Evolutionary conservation across 53 echinoderm and acorn worm species (phyloP), one percentile per base, ranked within the genome.

Genomic region (Astropecten irregularis): DNA sequence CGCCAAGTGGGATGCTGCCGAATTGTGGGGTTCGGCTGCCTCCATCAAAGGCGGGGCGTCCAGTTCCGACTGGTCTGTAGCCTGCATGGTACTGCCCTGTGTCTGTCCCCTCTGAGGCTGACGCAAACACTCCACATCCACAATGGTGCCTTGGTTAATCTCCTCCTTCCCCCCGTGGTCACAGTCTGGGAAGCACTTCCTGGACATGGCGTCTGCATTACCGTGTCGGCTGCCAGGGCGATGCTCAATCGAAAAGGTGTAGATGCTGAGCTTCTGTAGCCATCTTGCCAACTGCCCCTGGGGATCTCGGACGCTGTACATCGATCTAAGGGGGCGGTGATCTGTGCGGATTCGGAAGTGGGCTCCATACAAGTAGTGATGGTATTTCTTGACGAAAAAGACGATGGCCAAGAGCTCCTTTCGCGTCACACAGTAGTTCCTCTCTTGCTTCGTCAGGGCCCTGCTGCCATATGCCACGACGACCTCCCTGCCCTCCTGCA

Each of bases 321-420:
- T n/a, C 81, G 68, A 81, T 66, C 40, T 77, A 6, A 83, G 40
- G 15, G 72, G 61, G 16, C 49, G 71, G 49, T 82, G 88, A 30
- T 88, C 83, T 19, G 88, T 88, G 28, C 83, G 35, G n/a, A 88
- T 72, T 21, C 46, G 20, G 28, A 72, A 71, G 14, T 29, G 34
- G 7, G 58, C 52, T 15, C 87, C 81, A 44, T 87, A 87, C 40
- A 89, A 35, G 66, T 89, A 89, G 44, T 85, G 85, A 48, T 83
- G 59, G 46, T 64, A 89, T 26, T 89, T 51, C 35, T 72, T 71
- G 3, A 82, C 53, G 30, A 49, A 68, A n/a, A 72, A 37, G n/a
- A 71, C 66, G 2, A 73, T 30, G 29, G 84, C 83, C 3, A 84
- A 64, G 13, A 84, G 54, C 22, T 84, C 76, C 39, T 52, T 71